Percentiles rank a stretch among this genome's conserved stretches.
phyloP scores from a whole-genome alignment of 1,140 invertebrate species.

The Spodoptera frugiperda region DNA sequence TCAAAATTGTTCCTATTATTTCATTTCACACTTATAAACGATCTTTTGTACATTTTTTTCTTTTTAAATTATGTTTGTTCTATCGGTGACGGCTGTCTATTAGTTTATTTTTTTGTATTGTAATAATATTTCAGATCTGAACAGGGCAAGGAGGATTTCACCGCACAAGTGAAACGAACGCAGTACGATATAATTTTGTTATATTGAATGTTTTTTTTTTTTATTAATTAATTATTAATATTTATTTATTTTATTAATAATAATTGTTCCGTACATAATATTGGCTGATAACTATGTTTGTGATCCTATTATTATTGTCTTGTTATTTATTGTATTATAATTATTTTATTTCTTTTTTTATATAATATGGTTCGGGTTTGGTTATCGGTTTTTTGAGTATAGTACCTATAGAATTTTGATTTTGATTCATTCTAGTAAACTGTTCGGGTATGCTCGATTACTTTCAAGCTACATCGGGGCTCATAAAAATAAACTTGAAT shows the following conservation, averaged over 20 bases:
- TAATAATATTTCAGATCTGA: conserved; percentile 78
- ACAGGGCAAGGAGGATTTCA: conserved; percentile 82
- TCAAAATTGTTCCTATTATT: too few relatives aligned
- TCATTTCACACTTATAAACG: too few relatives aligned
- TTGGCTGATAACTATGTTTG: conserved; percentile 9
- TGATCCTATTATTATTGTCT: conserved; percentile 1
- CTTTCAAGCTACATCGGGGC: too few relatives aligned
- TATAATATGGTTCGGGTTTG: background rate
- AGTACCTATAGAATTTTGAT: too few relatives aligned
- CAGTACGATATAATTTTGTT: conserved; percentile 77
- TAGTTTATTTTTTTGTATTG: conserved; percentile 53
- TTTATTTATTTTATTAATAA: conserved; percentile 34
- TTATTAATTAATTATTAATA: conserved; percentile 44
- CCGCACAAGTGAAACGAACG: conserved; percentile 84
- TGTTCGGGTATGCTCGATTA: too few relatives aligned
- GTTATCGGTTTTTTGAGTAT: background rate
- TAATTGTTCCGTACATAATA: too few relatives aligned
- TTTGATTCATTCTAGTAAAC: too few relatives aligned
- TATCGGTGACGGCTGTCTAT: conserved; percentile 28
- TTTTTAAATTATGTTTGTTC: conserved; percentile 14
- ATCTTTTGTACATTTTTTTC: too few relatives aligned
- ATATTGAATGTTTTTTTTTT: conserved; percentile 49
- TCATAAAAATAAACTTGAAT: too few relatives aligned
- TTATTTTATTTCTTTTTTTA: too few relatives aligned
- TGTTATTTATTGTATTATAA: background rate